Percentiles rank a stretch among this genome's conserved stretches.
These are phyloP conservation scores for Slavum lentiscoides DNA, from an alignment of 2,888 invertebrate genomes.

Conservation along the genomic window DNA sequence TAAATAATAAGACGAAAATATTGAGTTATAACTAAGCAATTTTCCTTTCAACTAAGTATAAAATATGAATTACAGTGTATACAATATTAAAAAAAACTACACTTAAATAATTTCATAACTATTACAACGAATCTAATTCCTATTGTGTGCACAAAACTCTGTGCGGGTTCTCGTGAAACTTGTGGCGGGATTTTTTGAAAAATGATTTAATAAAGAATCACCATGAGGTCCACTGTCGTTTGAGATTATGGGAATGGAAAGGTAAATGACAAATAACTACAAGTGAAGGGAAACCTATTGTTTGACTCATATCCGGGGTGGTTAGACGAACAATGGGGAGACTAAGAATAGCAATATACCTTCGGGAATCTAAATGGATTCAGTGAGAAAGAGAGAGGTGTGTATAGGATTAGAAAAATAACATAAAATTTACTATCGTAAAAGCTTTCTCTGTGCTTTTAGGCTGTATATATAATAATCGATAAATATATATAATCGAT, in stretches of 20 bases:
- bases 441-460: background rate
- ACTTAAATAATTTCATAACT: background rate
- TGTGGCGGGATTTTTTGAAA: background rate
- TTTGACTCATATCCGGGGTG: background rate
- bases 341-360: background rate
- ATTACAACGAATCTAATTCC: background rate
- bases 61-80: no score
- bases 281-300: background rate
- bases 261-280: constrained; percentile 15
- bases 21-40: no score
- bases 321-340: background rate
- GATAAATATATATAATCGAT: no score
- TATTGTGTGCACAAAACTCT: background rate
- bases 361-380: no score
- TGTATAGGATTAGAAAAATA: background rate
- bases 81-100: background rate
- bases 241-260: background rate
- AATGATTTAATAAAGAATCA: background rate
- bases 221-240: background rate
- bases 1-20: no score
- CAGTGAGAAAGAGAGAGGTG: background rate
- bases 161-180: background rate
- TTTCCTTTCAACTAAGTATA: no score
- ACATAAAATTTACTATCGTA: background rate
- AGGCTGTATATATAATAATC: no score